phyloP scores from a whole-genome alignment of 2,113 vertebrate genomes.

The Butorides virescens region DNA sequence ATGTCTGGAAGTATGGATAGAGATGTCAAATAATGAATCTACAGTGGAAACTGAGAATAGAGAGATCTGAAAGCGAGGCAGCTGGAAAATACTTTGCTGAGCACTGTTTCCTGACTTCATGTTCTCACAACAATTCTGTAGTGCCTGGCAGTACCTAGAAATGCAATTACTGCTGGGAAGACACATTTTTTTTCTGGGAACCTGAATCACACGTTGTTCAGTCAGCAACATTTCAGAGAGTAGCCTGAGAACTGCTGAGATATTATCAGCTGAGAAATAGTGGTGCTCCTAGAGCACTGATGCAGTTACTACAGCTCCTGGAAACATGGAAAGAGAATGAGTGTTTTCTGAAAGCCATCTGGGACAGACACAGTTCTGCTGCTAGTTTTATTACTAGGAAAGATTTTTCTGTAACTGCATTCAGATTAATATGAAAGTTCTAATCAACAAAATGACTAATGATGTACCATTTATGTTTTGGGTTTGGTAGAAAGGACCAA shows the following conservation, averaged over 20 bases:
- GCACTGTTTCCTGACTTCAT: neutral
- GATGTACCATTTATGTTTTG: neutral
- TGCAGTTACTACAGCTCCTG: neutral
- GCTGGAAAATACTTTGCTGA: neutral
- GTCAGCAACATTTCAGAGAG: slow-evolving; percentile 5
- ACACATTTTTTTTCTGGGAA: neutral
- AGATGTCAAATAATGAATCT: neutral
- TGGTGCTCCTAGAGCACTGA: neutral
- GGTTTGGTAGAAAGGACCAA: neutral
- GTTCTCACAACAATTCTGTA: neutral
- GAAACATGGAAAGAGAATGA: neutral
- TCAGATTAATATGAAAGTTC: neutral
- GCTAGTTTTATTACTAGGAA: neutral
- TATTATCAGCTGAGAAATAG: neutral
- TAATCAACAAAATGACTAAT: neutral
- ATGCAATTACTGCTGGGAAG: slow-evolving; percentile 47
- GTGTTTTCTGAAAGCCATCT: neutral
- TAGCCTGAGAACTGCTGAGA: neutral
- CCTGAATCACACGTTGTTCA: slow-evolving; percentile 35
- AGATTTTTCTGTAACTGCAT: neutral
- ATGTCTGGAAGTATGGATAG: neutral
- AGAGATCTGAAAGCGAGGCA: neutral
- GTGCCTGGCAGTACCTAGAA: neutral
- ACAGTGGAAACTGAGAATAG: neutral
- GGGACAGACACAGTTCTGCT: neutral